Percentiles rank a stretch among this genome's conserved stretches.
These are phyloP conservation scores for Tretioscincus oriximinensis DNA, from an alignment of 2,113 vertebrate genomes.

Conservation along the genomic window DNA sequence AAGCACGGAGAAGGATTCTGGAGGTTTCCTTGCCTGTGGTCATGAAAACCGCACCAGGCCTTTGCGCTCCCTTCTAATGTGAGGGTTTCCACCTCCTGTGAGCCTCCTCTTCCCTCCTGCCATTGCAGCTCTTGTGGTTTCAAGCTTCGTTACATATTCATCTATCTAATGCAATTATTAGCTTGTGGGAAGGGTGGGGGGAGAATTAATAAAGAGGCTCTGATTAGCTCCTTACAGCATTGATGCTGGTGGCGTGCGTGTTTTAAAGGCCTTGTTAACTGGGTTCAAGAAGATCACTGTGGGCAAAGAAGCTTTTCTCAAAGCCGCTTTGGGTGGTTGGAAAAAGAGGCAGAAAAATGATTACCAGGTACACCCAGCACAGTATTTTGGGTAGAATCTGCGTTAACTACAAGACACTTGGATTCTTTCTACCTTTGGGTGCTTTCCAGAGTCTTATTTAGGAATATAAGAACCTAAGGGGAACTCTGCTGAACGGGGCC, in stretches of 20 bases:
- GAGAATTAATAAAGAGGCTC: slow-evolving; percentile 64
- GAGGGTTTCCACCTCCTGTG: slow-evolving; percentile 66
- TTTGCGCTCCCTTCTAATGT: slow-evolving; percentile 59
- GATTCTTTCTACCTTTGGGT: too few species aligned
- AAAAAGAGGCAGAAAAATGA: too few species aligned
- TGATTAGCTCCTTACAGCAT: slow-evolving; percentile 72
- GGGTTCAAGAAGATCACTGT: slow-evolving; percentile 48
- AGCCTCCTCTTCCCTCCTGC: slow-evolving; percentile 61
- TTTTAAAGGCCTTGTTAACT: slow-evolving; percentile 56
- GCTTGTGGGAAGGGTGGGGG: slow-evolving; percentile 70
- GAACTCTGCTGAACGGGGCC: too few species aligned
- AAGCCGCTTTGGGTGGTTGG: neutral
- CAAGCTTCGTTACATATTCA: slow-evolving; percentile 72
- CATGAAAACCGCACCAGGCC: slow-evolving; percentile 66
- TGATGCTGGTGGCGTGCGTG: neutral
- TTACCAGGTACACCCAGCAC: too few species aligned
- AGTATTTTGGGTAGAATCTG: too few species aligned
- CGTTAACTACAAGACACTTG: too few species aligned
- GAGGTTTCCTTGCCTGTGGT: slow-evolving; percentile 69
- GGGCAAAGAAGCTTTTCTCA: slow-evolving; percentile 30
- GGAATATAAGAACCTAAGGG: too few species aligned
- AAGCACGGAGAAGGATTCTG: slow-evolving; percentile 59
- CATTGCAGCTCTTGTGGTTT: slow-evolving; percentile 72
- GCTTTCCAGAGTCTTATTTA: too few species aligned
- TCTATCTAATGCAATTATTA: slow-evolving; percentile 76